Conservation (phyloP, 30 jellyfish, hydroid and myxozoan species). For the Clytia hemisphaerica region DNA sequence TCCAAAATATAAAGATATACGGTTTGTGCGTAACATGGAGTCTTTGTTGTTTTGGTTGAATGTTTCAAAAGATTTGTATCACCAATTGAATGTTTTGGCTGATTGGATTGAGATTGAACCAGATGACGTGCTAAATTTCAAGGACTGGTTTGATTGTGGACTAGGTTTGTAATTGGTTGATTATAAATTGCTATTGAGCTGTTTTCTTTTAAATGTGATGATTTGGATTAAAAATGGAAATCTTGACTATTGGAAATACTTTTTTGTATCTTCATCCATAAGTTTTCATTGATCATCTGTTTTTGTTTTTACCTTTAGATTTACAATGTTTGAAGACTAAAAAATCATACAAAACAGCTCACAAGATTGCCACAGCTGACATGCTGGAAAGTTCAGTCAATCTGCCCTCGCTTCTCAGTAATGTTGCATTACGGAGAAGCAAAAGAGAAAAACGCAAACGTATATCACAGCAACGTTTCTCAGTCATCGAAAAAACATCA, state of each 20-base stretch:
- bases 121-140: conserved; percentile 50
- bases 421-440: conserved; percentile 7
- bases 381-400: conserved; percentile 7
- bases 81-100: conserved; percentile 60
- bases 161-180: conserved; percentile 33
- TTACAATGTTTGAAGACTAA: conserved; percentile 62
- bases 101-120: conserved; percentile 47
- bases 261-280: too few species aligned
- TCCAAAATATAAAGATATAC: conserved; percentile 30
- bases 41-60: conserved; percentile 64
- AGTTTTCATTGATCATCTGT: not conserved
- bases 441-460: conserved; percentile 19
- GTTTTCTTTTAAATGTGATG: not conserved
- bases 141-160: conserved; percentile 80
- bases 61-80: conserved; percentile 61
- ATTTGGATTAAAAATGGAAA: too few species aligned
- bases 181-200: not conserved
- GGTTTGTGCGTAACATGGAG: conserved; percentile 51
- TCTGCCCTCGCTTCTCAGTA: not conserved
- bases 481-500: conserved; percentile 52
- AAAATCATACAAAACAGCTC: conserved; percentile 22
- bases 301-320: conserved; percentile 34
- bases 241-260: too few species aligned
- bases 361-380: not conserved
- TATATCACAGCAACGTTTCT: conserved; percentile 18